These are phyloP conservation scores for Amazona vittata DNA, from an alignment of 2,113 vertebrate species.

Conservation along the genomic window DNA sequence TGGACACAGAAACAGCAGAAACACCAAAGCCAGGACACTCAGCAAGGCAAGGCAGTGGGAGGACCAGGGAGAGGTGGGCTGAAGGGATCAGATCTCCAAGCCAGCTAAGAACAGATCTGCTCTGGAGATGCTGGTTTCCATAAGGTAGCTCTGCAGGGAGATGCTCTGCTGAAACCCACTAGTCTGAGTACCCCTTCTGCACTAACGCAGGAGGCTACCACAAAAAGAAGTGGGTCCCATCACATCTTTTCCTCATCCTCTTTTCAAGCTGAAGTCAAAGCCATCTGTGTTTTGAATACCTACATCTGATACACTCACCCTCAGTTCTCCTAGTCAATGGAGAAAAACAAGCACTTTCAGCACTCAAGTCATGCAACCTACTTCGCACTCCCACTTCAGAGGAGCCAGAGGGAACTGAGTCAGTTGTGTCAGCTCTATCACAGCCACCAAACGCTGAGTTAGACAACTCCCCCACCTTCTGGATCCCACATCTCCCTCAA, in stretches of 20 bases:
- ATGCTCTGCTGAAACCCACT: neutral
- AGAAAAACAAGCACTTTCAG: neutral
- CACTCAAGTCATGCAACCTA: conserved; percentile 20
- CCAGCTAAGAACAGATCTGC: accelerated
- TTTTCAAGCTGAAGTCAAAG: neutral
- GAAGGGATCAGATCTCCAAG: neutral
- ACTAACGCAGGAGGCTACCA: neutral
- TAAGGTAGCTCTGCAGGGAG: neutral
- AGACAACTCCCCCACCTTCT: neutral
- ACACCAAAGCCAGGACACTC: neutral
- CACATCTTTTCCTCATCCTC: neutral
- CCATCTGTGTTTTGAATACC: neutral
- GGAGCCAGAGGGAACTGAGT: neutral
- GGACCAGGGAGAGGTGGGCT: neutral
- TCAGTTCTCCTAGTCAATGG: neutral
- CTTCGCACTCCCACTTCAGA: neutral
- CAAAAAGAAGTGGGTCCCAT: neutral
- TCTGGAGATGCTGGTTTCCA: neutral
- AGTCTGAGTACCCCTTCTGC: accelerated
- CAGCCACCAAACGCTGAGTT: neutral
- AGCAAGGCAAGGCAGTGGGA: neutral
- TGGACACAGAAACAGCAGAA: neutral
- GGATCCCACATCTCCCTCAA: neutral
- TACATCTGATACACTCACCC: neutral
- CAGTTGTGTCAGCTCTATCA: neutral